These are phyloP conservation scores for Erinaceus europaeus DNA, from an alignment of 2,113 vertebrate species.

Conservation along the genomic window DNA sequence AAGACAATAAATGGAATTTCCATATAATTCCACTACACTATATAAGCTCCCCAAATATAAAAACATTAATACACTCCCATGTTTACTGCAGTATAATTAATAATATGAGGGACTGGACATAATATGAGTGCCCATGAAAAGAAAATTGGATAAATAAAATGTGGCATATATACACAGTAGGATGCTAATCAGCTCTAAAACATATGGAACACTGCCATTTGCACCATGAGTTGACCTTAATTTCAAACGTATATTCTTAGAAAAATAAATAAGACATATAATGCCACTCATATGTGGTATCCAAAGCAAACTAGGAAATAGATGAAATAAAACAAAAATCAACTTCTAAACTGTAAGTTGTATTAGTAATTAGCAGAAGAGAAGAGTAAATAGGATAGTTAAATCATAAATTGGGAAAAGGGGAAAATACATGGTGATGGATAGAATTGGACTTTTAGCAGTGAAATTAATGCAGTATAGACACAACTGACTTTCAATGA, in stretches of 20 bases:
- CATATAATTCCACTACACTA: neutral
- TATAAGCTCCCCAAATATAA: neutral
- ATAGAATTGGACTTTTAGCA: neutral
- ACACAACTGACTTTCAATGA: neutral
- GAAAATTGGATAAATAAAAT: neutral
- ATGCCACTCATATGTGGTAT: neutral
- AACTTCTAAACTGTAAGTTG: neutral
- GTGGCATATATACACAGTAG: neutral
- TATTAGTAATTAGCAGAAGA: neutral
- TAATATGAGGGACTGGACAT: neutral
- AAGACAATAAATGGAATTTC: neutral
- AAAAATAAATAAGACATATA: neutral
- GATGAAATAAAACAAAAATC: neutral
- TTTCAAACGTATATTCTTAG: neutral
- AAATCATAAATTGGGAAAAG: neutral
- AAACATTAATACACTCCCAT: neutral
- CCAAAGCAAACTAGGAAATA: neutral
- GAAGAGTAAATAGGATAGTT: too few species aligned
- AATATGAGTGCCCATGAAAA: neutral
- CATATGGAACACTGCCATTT: neutral
- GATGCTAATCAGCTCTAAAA: neutral
- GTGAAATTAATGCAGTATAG: neutral
- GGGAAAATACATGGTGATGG: neutral
- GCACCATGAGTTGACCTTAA: neutral
- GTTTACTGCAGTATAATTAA: neutral